Conservation (phyloP, 2,797 vertebrate species). For the Sphenodon punctatus region DNA sequence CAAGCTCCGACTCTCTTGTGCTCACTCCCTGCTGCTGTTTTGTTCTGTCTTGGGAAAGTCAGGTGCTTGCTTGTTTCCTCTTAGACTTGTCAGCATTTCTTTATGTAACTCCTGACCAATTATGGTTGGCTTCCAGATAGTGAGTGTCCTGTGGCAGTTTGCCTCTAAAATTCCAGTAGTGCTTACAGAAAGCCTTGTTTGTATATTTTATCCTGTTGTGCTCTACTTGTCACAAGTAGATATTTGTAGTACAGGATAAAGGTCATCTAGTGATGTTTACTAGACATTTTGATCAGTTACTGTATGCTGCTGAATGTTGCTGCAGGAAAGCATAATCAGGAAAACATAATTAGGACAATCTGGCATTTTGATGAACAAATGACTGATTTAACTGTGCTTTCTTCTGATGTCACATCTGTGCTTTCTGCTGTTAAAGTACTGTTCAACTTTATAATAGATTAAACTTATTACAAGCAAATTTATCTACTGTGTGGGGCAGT, state of each 20-base stretch:
- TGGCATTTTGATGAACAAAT: not conserved
- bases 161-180: slow-evolving; percentile 7
- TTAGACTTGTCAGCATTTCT: slow-evolving; percentile 50
- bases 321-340: not conserved
- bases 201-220: slow-evolving; percentile 20
- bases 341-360: too few relatives aligned
- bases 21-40: fast-evolving
- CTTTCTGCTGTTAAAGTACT: not conserved
- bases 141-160: not conserved
- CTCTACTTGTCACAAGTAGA: not conserved
- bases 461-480: not conserved
- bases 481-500: not conserved
- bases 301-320: not conserved
- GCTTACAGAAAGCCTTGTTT: not conserved
- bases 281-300: not conserved
- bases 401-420: not conserved
- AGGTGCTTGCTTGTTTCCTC: slow-evolving; percentile 52
- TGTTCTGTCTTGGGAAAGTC: slow-evolving; percentile 5
- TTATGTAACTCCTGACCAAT: slow-evolving; percentile 38
- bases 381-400: too few relatives aligned
- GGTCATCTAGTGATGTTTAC: not conserved
- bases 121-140: slow-evolving; percentile 36
- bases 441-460: not conserved
- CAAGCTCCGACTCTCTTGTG: not conserved
- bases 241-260: not conserved